phyloP scores from a whole-genome alignment of 2,888 invertebrate species.

The Muschampia plurimacula region DNA sequence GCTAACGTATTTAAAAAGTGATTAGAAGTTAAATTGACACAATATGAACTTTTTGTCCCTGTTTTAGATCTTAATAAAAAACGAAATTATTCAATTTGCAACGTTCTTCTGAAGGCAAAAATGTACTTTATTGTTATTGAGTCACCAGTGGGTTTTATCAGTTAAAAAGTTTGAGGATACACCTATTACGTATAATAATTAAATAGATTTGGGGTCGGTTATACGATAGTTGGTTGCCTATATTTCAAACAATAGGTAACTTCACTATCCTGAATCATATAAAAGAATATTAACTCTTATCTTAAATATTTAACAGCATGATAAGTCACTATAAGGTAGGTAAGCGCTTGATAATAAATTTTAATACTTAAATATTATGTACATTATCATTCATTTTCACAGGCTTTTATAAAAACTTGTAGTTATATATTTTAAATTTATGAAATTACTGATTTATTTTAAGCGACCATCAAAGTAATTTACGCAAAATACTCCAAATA shows the following conservation, averaged over 20 bases:
- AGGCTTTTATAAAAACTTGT: neutral
- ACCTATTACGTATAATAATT: neutral
- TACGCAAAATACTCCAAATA: constrained; percentile 20
- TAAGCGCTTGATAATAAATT: no score
- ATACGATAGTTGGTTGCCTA: neutral
- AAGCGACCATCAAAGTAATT: neutral
- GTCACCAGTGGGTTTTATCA: neutral
- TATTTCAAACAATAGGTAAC: no score
- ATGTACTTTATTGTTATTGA: constrained; percentile 16
- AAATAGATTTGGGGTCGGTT: neutral
- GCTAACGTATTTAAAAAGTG: constrained; percentile 85
- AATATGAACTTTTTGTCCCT: constrained; percentile 83
- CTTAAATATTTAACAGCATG: no score
- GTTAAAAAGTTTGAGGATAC: constrained; percentile 21
- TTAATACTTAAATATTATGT: no score
- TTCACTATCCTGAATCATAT: no score
- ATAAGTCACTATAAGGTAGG: no score
- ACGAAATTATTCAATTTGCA: constrained; percentile 79
- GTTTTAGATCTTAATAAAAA: constrained; percentile 70
- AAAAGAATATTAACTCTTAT: no score
- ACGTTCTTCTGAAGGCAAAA: constrained; percentile 52
- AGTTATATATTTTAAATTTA: neutral
- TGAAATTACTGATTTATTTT: neutral
- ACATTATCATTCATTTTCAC: no score
- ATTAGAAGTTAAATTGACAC: constrained; percentile 85